Evolutionary conservation across 2,888 invertebrate genomes (phyloP), one percentile per base, ranked within the genome.

Genomic region (Heliconius cydno): DNA sequence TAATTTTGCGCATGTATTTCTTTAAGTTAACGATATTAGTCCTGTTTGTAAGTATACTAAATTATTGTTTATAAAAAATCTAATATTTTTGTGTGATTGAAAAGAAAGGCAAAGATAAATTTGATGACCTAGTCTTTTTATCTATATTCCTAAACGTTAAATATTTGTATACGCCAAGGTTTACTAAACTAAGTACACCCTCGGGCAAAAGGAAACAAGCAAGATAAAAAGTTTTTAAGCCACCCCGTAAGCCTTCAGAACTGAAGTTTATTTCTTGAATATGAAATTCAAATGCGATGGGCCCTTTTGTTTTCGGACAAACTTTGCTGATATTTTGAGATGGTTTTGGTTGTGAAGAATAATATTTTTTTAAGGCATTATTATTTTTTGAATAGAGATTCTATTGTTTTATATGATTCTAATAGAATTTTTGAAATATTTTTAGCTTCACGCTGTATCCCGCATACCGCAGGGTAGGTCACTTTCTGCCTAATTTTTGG

Each of bases 221-320:
- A 22, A 34, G 72, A 73, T 73, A 73, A 73, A 73, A 60, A 60
- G 60, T n/a, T 72, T 19, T 52, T 52, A 73, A 38, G 57, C 34
- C 30, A 72, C 57, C 22, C 72, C 25, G 73, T 72, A 57, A 72
- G 57, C 73, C 12, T 75, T 75, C 38, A 65, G 65, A 13, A 65
- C 19, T 28, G 25, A 22, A 65, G 75, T 41, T 65, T 75, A 63
- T 63, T 75, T 75, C 63, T 63, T 28, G 41, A 75, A 63, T 75
- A 75, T 75, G 65, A 75, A 73, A 60, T 73, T 73, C 15, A n/a
- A 60, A 73, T 73, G 34, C 57, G 38, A 74, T 63, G 74, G n/a
- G 63, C 38, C 74, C 41, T 75, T 75, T 38, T 63, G 63, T 74
- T 75, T 25, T 63, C 63, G 41, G 25, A 38, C 60, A 25, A 41